Evolutionary conservation across 2,888 invertebrate species (phyloP).

Genomic region (Cylindroiulus punctatus): DNA sequence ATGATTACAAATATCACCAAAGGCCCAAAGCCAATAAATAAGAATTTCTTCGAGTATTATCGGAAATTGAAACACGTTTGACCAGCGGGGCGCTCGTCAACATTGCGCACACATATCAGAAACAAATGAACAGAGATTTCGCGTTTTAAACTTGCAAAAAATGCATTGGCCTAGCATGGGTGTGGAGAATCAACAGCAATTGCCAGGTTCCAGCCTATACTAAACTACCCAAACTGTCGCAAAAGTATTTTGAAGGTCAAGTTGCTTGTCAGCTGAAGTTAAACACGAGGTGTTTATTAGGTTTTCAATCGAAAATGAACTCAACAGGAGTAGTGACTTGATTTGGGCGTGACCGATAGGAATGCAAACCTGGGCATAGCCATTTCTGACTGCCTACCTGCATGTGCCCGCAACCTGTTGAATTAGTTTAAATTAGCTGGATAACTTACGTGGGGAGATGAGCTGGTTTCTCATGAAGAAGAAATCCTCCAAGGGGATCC

Average conservation of each 20-base stretch:
- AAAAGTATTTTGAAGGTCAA: too few species aligned
- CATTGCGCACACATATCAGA: background rate
- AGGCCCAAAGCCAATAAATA: background rate
- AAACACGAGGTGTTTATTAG: too few species aligned
- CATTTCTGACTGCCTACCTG: background rate
- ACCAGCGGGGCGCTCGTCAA: background rate
- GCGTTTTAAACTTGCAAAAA: background rate
- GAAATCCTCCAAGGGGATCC: slow-evolving; percentile 97
- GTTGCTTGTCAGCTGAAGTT: too few species aligned
- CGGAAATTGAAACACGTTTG: background rate
- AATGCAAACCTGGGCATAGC: background rate
- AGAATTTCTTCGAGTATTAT: background rate
- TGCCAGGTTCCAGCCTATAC: too few species aligned
- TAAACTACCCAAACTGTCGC: too few species aligned
- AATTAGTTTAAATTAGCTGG: background rate
- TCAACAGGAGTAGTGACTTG: background rate
- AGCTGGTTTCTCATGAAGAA: slow-evolving; percentile 88
- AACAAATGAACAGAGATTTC: background rate
- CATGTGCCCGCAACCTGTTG: too few species aligned
- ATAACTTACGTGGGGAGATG: slow-evolving; percentile 78
- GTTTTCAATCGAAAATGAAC: background rate
- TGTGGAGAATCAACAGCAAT: too few species aligned
- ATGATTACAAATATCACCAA: background rate
- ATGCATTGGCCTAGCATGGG: background rate
- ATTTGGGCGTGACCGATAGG: slow-evolving; percentile 46